phyloP scores from a whole-genome alignment of 2,888 invertebrate species.

The Danaus chrysippus region DNA sequence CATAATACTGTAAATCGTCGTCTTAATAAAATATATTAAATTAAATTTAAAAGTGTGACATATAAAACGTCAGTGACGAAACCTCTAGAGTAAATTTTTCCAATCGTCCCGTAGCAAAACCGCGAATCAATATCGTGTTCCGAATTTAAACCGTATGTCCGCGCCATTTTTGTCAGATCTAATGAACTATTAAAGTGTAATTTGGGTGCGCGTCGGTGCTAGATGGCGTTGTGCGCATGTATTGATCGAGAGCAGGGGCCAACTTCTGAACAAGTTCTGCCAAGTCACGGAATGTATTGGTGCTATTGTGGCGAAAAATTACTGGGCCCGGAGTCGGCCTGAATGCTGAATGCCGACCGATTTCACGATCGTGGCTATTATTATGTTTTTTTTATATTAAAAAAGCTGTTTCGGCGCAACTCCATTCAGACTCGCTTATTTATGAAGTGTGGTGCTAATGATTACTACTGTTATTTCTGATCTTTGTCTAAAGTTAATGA shows the following conservation, averaged over 20 bases:
- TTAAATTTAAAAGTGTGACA: neutral
- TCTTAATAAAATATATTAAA: neutral
- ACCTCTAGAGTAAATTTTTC: constrained; percentile 21
- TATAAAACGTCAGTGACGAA: neutral
- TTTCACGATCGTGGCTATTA: neutral
- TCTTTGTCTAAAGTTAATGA: neutral
- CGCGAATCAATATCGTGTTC: constrained; percentile 71
- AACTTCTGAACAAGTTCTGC: constrained; percentile 71
- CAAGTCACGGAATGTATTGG: constrained; percentile 78
- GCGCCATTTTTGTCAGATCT: constrained; percentile 77
- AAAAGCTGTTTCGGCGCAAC: neutral
- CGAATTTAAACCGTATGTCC: constrained; percentile 75
- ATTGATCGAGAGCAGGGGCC: constrained; percentile 73
- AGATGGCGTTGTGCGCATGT: constrained; percentile 76
- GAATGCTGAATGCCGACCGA: constrained; percentile 15
- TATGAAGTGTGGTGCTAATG: neutral
- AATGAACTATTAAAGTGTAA: constrained; percentile 79
- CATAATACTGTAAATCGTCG: no score
- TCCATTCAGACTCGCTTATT: neutral
- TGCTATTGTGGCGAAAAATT: constrained; percentile 76
- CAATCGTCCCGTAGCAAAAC: constrained; percentile 31
- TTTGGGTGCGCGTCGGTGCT: constrained; percentile 75
- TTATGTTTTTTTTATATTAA: neutral
- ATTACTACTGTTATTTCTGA: neutral
- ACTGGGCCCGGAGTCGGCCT: constrained; percentile 58